Evolutionary conservation across 2,888 invertebrate genomes (phyloP).

Genomic region (Scaptomyza parva): DNA sequence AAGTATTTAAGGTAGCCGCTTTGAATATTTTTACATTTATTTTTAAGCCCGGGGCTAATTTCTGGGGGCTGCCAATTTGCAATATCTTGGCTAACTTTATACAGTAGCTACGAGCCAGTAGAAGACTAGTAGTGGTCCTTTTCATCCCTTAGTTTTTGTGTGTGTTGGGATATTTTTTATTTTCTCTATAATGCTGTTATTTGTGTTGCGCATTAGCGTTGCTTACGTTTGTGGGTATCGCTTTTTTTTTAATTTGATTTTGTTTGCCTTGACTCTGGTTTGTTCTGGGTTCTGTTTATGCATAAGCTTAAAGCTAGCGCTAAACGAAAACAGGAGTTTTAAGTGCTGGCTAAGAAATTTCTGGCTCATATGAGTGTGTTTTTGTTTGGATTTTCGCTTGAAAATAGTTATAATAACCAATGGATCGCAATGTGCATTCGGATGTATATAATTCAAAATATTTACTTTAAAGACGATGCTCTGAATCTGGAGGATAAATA

Average conservation of each 20-base stretch:
- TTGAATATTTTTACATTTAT: constrained; percentile 71
- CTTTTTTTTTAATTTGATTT: constrained; percentile 46
- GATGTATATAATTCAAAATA: constrained; percentile 20
- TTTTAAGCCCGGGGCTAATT: constrained; percentile 56
- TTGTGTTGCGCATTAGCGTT: constrained; percentile 66
- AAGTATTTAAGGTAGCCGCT: constrained; percentile 24
- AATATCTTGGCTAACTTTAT: constrained; percentile 58
- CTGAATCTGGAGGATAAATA: constrained; percentile 33
- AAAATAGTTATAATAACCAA: constrained; percentile 10
- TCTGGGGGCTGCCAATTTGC: constrained; percentile 36
- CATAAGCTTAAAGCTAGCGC: constrained; percentile 49
- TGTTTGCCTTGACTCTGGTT: constrained; percentile 31
- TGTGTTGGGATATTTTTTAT: constrained; percentile 39
- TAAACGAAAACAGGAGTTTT: constrained; percentile 12
- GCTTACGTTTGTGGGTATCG: constrained; percentile 45
- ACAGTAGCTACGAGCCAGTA: not conserved
- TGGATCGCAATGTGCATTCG: constrained; percentile 32
- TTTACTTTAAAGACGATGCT: constrained; percentile 21
- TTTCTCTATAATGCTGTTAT: constrained; percentile 35
- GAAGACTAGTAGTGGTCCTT: constrained; percentile 5
- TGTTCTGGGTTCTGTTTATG: constrained; percentile 52
- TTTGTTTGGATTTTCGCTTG: not conserved
- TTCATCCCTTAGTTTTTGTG: constrained; percentile 30
- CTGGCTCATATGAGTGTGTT: not conserved
- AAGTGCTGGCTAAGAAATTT: constrained; percentile 22